A percentile compares a stretch with the other conserved stretches of the same genome.
These are phyloP conservation scores for Sebastes taczanowskii DNA, from an alignment of 2,797 vertebrate species.

Conservation along the genomic window DNA sequence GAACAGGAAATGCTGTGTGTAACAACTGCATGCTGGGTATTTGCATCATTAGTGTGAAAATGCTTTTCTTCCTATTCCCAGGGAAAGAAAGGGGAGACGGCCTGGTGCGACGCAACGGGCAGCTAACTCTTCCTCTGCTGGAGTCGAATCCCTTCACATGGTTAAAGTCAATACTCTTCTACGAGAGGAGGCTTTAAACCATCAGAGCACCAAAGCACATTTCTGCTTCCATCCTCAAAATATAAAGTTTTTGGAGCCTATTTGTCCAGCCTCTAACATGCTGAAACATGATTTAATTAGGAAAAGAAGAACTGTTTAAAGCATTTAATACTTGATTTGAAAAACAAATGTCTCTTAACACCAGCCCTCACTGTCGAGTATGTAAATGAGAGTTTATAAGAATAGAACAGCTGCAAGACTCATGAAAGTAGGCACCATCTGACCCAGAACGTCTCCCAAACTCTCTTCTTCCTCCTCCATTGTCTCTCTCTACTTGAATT, in stretches of 20 bases:
- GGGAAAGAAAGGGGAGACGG: slow-evolving; percentile 33
- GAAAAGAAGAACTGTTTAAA: background rate
- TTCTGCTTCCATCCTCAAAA: background rate
- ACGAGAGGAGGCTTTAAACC: background rate
- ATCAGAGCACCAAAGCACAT: background rate
- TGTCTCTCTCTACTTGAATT: background rate
- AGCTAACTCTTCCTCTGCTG: slow-evolving; percentile 5
- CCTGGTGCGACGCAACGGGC: background rate
- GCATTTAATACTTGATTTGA: background rate
- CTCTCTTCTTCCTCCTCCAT: background rate
- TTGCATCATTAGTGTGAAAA: slow-evolving; percentile 68
- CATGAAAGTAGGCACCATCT: background rate
- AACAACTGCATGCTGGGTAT: slow-evolving; percentile 58
- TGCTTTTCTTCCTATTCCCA: slow-evolving; percentile 64
- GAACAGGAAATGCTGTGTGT: slow-evolving; percentile 49
- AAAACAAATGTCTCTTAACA: background rate
- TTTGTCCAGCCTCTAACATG: background rate
- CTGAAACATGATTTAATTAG: background rate
- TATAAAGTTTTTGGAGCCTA: background rate
- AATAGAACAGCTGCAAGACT: background rate
- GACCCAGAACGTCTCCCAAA: background rate
- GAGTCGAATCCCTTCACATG: slow-evolving; percentile 14
- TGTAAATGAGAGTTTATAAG: background rate
- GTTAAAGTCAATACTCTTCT: slow-evolving; percentile 1
- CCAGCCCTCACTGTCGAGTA: background rate